phyloP scores from a whole-genome alignment of 2,888 invertebrate genomes.

The Alsophila aescularia region DNA sequence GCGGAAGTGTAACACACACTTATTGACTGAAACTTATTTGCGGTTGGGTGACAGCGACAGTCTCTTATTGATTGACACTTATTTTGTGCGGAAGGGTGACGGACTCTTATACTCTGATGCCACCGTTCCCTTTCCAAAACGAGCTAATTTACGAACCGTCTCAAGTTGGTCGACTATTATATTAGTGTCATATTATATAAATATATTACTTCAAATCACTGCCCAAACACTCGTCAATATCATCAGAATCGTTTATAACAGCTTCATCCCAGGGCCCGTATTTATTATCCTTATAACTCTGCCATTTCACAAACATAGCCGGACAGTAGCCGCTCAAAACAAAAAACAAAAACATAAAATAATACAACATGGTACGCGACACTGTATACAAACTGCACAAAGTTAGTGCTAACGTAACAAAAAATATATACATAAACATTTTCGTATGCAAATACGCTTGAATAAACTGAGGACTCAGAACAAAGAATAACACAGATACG shows the following conservation, averaged over 20 bases:
- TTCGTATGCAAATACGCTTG: constrained; percentile 85
- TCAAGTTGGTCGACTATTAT: too few species aligned
- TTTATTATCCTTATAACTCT: constrained; percentile 94
- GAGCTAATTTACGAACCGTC: too few species aligned
- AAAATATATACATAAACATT: constrained; percentile 80
- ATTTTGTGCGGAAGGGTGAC: too few species aligned
- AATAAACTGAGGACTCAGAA: constrained; percentile 93
- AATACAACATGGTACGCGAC: constrained; percentile 83
- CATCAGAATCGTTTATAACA: constrained; percentile 87
- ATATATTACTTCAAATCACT: constrained; percentile 20
- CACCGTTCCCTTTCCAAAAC: too few species aligned
- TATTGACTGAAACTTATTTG: too few species aligned
- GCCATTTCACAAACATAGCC: constrained; percentile 89
- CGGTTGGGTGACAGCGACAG: too few species aligned
- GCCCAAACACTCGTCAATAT: constrained; percentile 68
- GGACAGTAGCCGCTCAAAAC: constrained; percentile 91
- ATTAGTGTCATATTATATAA: too few species aligned
- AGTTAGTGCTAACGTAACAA: constrained; percentile 79
- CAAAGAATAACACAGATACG: constrained; percentile 94
- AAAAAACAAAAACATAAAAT: constrained; percentile 85
- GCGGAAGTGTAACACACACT: too few species aligned
- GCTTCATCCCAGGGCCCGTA: constrained; percentile 99
- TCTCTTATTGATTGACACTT: too few species aligned
- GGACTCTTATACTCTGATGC: too few species aligned
- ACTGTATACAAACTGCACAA: constrained; percentile 81